Percentiles rank a stretch among this genome's conserved stretches.
These are phyloP conservation scores for Theropithecus gelada DNA, from an alignment of 2,113 vertebrate species.

Conservation along the genomic window DNA sequence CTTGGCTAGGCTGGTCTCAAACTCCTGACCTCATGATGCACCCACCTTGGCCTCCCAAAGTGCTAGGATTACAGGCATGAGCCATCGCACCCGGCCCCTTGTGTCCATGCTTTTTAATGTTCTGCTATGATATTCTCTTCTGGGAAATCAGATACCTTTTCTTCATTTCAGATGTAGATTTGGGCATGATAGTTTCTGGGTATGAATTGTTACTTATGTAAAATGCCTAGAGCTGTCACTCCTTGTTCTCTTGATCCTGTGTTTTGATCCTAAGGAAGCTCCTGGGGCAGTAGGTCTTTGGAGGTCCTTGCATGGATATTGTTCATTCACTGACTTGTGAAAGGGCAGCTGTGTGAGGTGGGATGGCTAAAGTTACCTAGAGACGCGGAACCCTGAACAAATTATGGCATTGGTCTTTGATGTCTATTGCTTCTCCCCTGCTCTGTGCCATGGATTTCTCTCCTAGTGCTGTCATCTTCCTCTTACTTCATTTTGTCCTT, in stretches of 20 bases:
- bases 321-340: not conserved
- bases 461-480: too few species aligned
- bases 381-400: rapidly evolving
- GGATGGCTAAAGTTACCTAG: not conserved
- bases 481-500: not conserved
- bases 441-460: not conserved
- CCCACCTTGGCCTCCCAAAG: too few species aligned
- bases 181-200: not conserved
- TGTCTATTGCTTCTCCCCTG: rapidly evolving
- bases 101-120: too few species aligned
- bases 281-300: not conserved
- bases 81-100: rapidly evolving
- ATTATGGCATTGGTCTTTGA: too few species aligned
- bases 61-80: too few species aligned
- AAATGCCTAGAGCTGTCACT: not conserved
- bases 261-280: not conserved
- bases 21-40: too few species aligned
- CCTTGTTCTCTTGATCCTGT: not conserved
- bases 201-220: not conserved
- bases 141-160: not conserved
- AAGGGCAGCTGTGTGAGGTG: not conserved
- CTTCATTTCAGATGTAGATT: not conserved
- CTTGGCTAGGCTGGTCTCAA: too few species aligned
- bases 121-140: rapidly evolving
- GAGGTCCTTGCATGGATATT: not conserved